Conservation (phyloP, 2,888 invertebrate genomes). For the Oscheius sp. region DNA sequence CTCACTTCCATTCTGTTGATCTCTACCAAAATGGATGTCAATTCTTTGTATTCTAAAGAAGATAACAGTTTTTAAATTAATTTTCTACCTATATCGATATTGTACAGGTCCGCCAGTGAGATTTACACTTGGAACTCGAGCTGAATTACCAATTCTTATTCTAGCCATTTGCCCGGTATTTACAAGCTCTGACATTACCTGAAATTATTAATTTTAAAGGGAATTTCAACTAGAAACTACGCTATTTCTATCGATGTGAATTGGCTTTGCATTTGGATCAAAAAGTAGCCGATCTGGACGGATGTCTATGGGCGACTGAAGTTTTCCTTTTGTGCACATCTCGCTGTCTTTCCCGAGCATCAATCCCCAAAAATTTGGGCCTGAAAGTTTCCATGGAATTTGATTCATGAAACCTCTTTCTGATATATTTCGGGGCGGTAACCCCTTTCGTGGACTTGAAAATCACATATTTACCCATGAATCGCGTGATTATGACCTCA, state of each 20-base stretch:
- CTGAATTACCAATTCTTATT: conserved; percentile 58
- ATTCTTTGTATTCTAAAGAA: conserved; percentile 57
- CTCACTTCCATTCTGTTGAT: conserved; percentile 89
- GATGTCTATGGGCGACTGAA: conserved; percentile 96
- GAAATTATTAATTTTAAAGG: not conserved
- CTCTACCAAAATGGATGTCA: conserved; percentile 84
- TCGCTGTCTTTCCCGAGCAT: conserved; percentile 97
- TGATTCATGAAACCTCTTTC: too few species aligned
- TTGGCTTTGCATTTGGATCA: conserved; percentile 90
- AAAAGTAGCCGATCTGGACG: conserved; percentile 91
- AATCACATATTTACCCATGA: too few species aligned
- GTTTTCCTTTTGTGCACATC: conserved; percentile 92
- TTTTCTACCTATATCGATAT: conserved; percentile 53
- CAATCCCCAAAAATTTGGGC: conserved; percentile 96
- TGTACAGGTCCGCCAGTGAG: conserved; percentile 60
- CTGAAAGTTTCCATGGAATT: too few species aligned
- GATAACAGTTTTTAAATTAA: not conserved
- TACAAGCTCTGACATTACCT: conserved; percentile 59
- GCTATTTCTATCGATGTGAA: conserved; percentile 93
- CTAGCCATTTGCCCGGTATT: conserved; percentile 67
- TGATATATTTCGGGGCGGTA: not conserved
- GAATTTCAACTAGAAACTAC: conserved; percentile 74
- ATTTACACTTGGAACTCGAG: conserved; percentile 81
- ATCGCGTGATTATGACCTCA: too few species aligned
- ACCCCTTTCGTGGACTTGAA: not conserved